Evolutionary conservation across 2,797 vertebrate species (phyloP), one percentile per base, ranked within the genome.

Genomic region (Pipistrellus pygmaeus): DNA sequence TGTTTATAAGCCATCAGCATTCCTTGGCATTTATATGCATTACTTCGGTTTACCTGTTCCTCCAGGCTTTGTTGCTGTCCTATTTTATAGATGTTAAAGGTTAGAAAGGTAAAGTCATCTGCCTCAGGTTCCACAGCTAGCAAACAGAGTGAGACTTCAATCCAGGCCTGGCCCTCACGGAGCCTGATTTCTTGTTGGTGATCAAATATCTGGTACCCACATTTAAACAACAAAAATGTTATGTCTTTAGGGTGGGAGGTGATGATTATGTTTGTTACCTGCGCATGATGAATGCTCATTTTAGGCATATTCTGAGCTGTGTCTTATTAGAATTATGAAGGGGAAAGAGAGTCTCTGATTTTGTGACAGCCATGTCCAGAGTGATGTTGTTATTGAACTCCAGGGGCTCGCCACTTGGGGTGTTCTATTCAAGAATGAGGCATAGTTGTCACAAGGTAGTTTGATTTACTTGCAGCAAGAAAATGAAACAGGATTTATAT

Each of bases 111-210:
- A 44, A 60, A 78, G 25, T 76, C 48, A 75, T 60, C 53, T 91
- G 32, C 38, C 46, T 83, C 46, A 83, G 73, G 23, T 68, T 23
- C 38, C 32, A 64, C 1, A 57, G 30, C 18, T 80, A 81, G 64
- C 21, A 92, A 57, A n/a, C 81, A 62, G 53, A 76, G 46, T 57
- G 81, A 69, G 76, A 44, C 41, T 95, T 92, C 68, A 94, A 77
- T 44, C 66, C 30, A 66, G 38, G 46, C 60, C 23, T 66, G 6
- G 48, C 35, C 25, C 3, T 41, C 72, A 78, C 35, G 77, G 84
- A 66, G 41, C 71, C 30, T 32, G 73, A 53, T 85, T 92, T 88
- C 73, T 85, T 73, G 30, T n/a, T 80, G 71, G 21, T 72, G 68
- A 35, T 80, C 57, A 23, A 38, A 57, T 90, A 64, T 73, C 41